Conservation (phyloP, 2,888 invertebrate species). For the Baronia brevicornis region DNA sequence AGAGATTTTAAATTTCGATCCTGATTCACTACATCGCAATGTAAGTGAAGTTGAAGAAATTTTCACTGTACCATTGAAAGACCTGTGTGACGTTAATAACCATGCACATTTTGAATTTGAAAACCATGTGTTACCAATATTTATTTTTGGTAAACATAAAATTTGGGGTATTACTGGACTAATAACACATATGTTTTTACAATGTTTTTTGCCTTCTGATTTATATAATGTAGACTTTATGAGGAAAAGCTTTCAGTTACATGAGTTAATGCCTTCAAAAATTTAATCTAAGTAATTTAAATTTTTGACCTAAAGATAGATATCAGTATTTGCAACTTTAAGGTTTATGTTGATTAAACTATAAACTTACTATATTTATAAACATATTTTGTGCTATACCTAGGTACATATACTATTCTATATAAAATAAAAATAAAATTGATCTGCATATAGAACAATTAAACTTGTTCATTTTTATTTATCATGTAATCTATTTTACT, state of each 20-base stretch:
- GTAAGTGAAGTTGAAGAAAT: conserved; percentile 85
- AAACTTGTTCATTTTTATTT: no score
- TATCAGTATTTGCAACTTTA: conserved; percentile 1
- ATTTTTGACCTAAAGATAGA: no score
- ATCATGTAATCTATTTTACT: no score
- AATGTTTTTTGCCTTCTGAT: conserved; percentile 42
- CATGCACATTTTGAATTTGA: conserved; percentile 79
- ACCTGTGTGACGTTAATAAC: conserved; percentile 76
- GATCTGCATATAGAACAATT: no score
- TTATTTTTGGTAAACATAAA: conserved; percentile 70
- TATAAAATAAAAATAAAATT: no score
- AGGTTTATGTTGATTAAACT: conserved; percentile 1
- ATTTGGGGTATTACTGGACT: conserved; percentile 88
- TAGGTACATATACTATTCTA: no score
- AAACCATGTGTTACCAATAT: conserved; percentile 65
- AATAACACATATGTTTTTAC: conserved; percentile 81
- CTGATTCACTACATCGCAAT: conserved; percentile 75
- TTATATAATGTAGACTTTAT: conserved; percentile 43
- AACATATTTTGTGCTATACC: no score
- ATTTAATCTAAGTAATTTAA: no score
- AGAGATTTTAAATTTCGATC: conserved; percentile 60
- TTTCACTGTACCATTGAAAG: conserved; percentile 80
- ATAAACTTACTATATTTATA: no score
- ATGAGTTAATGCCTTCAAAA: conserved; percentile 50
- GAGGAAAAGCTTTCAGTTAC: conserved; percentile 34